phyloP scores from a whole-genome alignment of 1,140 invertebrate species.

The Littorina saxatilis region DNA sequence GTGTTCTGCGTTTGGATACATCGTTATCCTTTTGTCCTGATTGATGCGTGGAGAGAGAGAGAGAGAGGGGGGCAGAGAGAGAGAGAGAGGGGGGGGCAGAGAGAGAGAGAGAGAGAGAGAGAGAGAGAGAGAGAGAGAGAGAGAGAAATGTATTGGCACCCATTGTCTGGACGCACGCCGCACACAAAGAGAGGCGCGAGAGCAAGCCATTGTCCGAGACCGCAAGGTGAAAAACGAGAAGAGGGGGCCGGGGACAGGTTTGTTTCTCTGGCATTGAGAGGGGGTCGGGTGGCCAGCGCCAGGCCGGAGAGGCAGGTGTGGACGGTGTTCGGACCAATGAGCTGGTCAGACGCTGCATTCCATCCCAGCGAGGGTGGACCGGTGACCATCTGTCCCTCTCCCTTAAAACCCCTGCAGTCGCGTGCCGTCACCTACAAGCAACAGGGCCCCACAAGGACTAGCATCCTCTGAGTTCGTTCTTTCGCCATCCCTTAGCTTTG shows the following conservation, averaged over 20 bases:
- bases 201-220: too few relatives aligned
- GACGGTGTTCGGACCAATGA: not conserved
- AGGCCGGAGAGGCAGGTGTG: constrained; percentile 9
- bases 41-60: not conserved
- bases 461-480: not conserved
- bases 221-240: not conserved
- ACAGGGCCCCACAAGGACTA: too few relatives aligned
- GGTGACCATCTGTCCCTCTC: not conserved
- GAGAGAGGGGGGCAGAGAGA: not conserved
- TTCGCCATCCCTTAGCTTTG: not conserved
- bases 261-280: not conserved
- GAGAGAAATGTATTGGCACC: too few relatives aligned
- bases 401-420: not conserved
- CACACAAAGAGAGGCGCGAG: too few relatives aligned
- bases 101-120: not conserved
- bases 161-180: too few relatives aligned
- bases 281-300: too few relatives aligned
- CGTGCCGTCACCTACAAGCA: too few relatives aligned
- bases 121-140: too few relatives aligned
- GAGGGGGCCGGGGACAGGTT: not conserved
- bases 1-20: too few relatives aligned
- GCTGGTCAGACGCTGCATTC: constrained; percentile 4
- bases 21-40: too few relatives aligned
- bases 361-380: not conserved
- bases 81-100: not conserved